Evolutionary conservation across 1,140 invertebrate species (phyloP), one percentile per base, ranked within the genome.

Genomic region (Chrysomallon squamiferum): DNA sequence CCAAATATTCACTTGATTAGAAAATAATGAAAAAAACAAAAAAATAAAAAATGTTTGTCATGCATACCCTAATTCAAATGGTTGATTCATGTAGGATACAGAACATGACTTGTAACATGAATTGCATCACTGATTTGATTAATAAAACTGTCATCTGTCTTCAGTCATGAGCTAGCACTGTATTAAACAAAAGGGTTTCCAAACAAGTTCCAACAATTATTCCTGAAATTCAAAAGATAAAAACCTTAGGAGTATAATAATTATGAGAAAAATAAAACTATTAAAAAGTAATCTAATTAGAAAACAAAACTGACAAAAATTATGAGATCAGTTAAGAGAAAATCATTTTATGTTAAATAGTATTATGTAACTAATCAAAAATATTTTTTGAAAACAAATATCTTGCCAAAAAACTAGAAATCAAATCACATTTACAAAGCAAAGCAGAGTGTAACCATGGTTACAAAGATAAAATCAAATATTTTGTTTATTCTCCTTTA

Each of bases 151-250:
- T 11, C 27, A 49, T 11, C 29, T 30, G 20, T 35, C 1, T 20
- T 66, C 38, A 78, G 47, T 78, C 76, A 59, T 66, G 60, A 58
- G 73, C 73, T 30, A 78, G 35, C 13, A 69, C 57, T 15, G 74
- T 78, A 43, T 66, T 72, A 47, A 78, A 78, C 9, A 78, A 50
- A 4, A 69, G 35, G 7, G 77, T 78, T 57, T 78, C 77, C n/a
- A 75, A 18, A 1, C 49, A 74, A n/a, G 77, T 76, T 38, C 77
- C 77, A 15, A 70, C 49, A 41, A 71, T 59, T 11, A 78, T 78
- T 38, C 77, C 77, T 78, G 68, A 25, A 70, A 72, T 43, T 38
- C 18, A 47, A 45, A 72, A 27, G 64, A 3, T 45, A 38, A 18
- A 32, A 7, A 15, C 1, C 45, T 59, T 59, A 18, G 5, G 18